phyloP scores from a whole-genome alignment of 2,888 invertebrate species.

The Sinelater perroti region DNA sequence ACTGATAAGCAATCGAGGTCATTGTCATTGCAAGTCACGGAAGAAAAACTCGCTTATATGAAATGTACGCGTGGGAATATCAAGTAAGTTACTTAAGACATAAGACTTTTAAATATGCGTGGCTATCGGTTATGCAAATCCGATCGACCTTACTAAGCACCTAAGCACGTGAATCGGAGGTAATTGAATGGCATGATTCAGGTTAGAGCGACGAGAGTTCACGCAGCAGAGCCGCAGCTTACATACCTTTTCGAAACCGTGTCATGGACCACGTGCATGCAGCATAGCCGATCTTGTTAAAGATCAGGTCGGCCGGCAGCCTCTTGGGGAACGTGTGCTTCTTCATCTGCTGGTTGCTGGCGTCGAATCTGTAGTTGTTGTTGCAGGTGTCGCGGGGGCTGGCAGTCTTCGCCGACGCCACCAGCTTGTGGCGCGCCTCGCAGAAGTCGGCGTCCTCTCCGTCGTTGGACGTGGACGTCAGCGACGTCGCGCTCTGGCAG shows the following conservation, averaged over 20 bases:
- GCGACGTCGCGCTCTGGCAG: conserved; percentile 53
- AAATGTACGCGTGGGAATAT: too few relatives aligned
- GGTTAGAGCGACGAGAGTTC: not conserved
- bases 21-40: too few relatives aligned
- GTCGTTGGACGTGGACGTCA: conserved; percentile 47
- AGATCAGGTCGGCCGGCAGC: conserved; percentile 73
- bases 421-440: conserved; percentile 47
- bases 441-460: conserved; percentile 44
- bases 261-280: conserved; percentile 62
- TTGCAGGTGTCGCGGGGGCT: conserved; percentile 39
- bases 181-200: not conserved
- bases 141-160: too few relatives aligned
- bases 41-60: too few relatives aligned
- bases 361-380: conserved; percentile 47
- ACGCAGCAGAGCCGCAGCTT: not conserved
- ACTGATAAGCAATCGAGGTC: too few relatives aligned
- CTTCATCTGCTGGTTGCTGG: conserved; percentile 46
- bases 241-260: conserved; percentile 52
- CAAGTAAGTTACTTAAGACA: too few relatives aligned
- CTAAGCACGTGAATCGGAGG: too few relatives aligned
- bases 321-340: conserved; percentile 65
- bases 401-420: conserved; percentile 25
- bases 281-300: conserved; percentile 72
- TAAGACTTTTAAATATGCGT: too few relatives aligned
- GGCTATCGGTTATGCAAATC: too few relatives aligned